Percentiles rank a stretch among this genome's conserved stretches.
Evolutionary conservation across 2,888 invertebrate genomes (phyloP).

Genomic region (Diarsia dahlii): DNA sequence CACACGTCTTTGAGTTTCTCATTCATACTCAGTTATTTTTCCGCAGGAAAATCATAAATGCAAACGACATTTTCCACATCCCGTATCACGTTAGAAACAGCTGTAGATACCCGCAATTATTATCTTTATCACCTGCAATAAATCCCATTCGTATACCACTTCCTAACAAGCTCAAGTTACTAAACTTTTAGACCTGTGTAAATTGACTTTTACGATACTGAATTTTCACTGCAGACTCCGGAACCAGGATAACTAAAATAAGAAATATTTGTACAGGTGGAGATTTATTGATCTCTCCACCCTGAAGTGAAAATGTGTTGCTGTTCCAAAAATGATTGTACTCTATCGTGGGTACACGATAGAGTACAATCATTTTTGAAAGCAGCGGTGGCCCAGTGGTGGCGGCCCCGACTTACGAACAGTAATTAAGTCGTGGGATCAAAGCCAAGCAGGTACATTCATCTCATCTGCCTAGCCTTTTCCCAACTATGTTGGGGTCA

Average conservation of each 20-base stretch:
- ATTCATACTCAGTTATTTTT: constrained; percentile 29
- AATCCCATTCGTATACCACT: neutral
- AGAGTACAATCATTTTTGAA: too few relatives aligned
- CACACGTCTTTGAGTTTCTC: constrained; percentile 25
- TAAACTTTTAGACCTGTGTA: neutral
- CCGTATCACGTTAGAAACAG: constrained; percentile 23
- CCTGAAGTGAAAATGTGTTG: neutral
- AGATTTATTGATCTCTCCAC: neutral
- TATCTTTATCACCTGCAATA: constrained; percentile 13
- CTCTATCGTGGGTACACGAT: too few relatives aligned
- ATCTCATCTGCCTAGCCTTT: too few relatives aligned
- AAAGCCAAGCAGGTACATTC: too few relatives aligned
- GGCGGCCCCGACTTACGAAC: too few relatives aligned
- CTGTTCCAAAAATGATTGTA: neutral
- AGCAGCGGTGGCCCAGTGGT: too few relatives aligned
- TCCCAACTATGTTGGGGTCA: too few relatives aligned
- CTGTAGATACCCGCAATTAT: neutral
- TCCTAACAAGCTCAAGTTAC: neutral
- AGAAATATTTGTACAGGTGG: neutral
- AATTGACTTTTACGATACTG: neutral
- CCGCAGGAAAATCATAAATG: constrained; percentile 46
- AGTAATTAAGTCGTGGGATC: too few relatives aligned
- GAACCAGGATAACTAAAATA: neutral
- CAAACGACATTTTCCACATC: constrained; percentile 44
- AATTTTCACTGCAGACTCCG: neutral